Evolutionary conservation across 2,888 invertebrate species (phyloP), one percentile per base, ranked within the genome.

Genomic region (Mystacides longicornis): DNA sequence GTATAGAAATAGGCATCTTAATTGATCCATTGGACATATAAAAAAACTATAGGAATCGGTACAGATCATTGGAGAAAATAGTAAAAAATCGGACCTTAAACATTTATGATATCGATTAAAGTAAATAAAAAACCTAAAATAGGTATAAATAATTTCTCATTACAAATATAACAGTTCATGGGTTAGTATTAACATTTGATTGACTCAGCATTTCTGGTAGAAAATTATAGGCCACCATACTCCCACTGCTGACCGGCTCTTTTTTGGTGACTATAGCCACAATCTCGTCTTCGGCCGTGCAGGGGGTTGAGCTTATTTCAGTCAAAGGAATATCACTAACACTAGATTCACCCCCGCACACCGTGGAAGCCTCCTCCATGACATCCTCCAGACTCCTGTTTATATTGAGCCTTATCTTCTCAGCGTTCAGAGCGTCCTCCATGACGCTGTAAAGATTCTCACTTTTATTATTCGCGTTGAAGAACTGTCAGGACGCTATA

Each of bases 401-500:
- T 3, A 37, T 27, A 37, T 37, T 37, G 4, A 46, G 23, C 23
- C 49, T 55, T 19, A 51, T n/a, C 48, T 60, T 61, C 19, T 58
- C 55, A 14, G 27, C 49, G 23, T 52, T 51, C 18, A 56, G 21
- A 20, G 37, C 56, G 65, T 77, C 77, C 63, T 77, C 77, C 77
- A 77, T 77, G 57, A 77, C 77, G 66, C 77, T 77, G 62, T 82
- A 82, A 68, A 82, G 73, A 65, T 78, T 79, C 63, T 77, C 76
- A 49, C 75, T 72, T 65, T 79, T 78, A 56, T 62, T 65, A 62
- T 73, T 75, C 60, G 75, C 74, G 60, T 71, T 74, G 66, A 75
- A 82, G 79, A 85, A 85, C 78, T 86, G 86, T 86, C 86, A 86
- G 80, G 85, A 86, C 62, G 79, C 79, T 75, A 85, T 76, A 59